Base-by-base conservation (phyloP, 2,888 invertebrate genomes). In the Apodemia zela region DNA sequence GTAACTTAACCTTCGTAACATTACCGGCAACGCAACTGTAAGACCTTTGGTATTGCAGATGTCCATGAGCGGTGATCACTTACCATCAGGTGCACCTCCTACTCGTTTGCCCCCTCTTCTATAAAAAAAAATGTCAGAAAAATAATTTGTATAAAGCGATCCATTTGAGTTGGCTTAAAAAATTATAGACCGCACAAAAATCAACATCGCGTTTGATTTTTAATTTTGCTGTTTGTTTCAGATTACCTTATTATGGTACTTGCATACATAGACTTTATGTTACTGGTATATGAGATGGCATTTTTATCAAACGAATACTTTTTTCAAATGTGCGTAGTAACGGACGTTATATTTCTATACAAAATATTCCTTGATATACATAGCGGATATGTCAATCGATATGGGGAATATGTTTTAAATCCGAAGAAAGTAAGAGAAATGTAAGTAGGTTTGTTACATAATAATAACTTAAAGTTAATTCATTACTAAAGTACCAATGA, bases 201-300 rank as follows among this genome's bases (percentile, higher is more conserved):
- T n/a, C n/a, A n/a, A n/a, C n/a, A n/a, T n/a, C 5, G 6, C 33
- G 33, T 6, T 33, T 7, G 33, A 33, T 33, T 33, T 33, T 33
- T 33, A 33, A 33, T 33, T 33, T 7, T 33, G 33, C 0, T 33
- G 6, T 59, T 49, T 66, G 59, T n/a, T 66, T 84, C 84, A 93
- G 93, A 89, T 70, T 85, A 87, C 65, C 68, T 92, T 3, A 84
- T 85, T 15, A 75, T 92, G 42, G 67, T 84, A 11, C 69, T 90
- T 15, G 79, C 92, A 0, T 93, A 92, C 67, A 51, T 76, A 7
- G 92, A 92, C 66, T 88, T 89, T 63, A 81, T 92, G 79, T 63
- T 89, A 13, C 79, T 90, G 21, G 83, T 87, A 1, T 93, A 93
- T 66, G 86, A 92, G 77, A 89, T 93, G 84, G 84, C 92, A 8